phyloP scores from a whole-genome alignment of 2,113 vertebrate genomes.

The Ammodytes dubius region DNA sequence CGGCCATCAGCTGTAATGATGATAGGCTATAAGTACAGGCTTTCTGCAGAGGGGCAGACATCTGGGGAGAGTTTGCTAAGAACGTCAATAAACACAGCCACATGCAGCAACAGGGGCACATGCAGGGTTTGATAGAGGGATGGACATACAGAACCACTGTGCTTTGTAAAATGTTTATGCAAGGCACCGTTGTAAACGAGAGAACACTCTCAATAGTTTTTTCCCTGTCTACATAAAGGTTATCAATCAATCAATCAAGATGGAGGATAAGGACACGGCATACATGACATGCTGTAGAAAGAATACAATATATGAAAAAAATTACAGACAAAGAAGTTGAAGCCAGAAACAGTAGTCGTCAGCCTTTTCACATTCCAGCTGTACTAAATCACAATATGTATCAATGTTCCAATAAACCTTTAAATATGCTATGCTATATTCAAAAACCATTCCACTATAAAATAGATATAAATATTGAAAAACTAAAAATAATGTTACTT shows the following conservation, averaged over 20 bases:
- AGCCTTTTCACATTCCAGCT: too few relatives aligned
- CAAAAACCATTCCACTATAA: too few relatives aligned
- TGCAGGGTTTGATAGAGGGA: conserved; percentile 2
- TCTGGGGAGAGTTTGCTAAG: conserved; percentile 20
- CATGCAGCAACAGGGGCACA: conserved; percentile 16
- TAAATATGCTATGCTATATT: too few relatives aligned
- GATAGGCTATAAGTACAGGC: conserved; percentile 53
- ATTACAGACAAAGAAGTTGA: background rate
- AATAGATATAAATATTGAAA: background rate
- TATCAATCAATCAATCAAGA: too few relatives aligned
- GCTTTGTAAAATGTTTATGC: too few relatives aligned
- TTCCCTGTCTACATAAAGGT: too few relatives aligned
- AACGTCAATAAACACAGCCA: conserved; percentile 17
- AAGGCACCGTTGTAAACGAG: too few relatives aligned
- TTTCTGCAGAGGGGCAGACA: conserved; percentile 23
- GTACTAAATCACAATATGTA: background rate
- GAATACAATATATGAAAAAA: background rate
- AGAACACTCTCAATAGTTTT: too few relatives aligned
- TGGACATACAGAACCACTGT: background rate
- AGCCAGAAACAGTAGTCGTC: too few relatives aligned
- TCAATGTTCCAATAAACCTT: background rate
- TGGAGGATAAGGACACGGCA: background rate
- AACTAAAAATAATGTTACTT: background rate
- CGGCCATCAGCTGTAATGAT: conserved; percentile 50
- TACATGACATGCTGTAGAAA: background rate